Base-by-base conservation (phyloP, 2,797 vertebrate genomes). In the Coregonus sp. region DNA sequence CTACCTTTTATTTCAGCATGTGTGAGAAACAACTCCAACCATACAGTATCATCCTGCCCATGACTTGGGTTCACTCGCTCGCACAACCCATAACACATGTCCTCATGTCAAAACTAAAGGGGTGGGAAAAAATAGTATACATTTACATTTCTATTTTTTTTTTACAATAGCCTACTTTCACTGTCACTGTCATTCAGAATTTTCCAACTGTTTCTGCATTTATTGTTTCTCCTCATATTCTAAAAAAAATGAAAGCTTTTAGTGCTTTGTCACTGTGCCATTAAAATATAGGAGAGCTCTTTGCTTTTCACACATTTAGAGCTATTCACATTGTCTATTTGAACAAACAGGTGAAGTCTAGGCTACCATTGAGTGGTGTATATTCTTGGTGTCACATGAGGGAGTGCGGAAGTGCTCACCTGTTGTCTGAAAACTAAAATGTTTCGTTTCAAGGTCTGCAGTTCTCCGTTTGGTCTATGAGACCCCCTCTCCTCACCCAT, bases 361-460 rank as follows among this genome's bases (percentile, higher is more conserved):
- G 29, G 20, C 14, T 56, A 72, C 52, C 33, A 35, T 51, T 72
- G 31, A 51, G 29, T 18, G 6, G 35, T 63, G n/a, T n/a, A 14
- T 51, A 25, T 74, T 74, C 70, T 37, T 35, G 47, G 67, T 18
- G 73, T 74, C 47, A 67, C 50, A 76, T 70, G 61, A 78, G 35
- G 40, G 40, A 47, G 52, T 54, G 20, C 3, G 66, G 54, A 72
- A 51, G 25, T 73, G 50, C 33, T 31, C 78, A 82, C 75, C 75
- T 79, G 81, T 77, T 80, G 72, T 77, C 72, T 77, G 12, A 47
- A 47, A 63, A 63, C 72, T 47, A 65, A 35, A 37, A 35, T 61
- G 25, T 25, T 86, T 76, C 50, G 80, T 89, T 88, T 87, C 85
- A 87, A 87, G 82, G 81, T 75, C 84, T 88, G 73, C 66, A 81